phyloP scores from a whole-genome alignment of 2,797 vertebrate species.

The Megalops cyprinoides region DNA sequence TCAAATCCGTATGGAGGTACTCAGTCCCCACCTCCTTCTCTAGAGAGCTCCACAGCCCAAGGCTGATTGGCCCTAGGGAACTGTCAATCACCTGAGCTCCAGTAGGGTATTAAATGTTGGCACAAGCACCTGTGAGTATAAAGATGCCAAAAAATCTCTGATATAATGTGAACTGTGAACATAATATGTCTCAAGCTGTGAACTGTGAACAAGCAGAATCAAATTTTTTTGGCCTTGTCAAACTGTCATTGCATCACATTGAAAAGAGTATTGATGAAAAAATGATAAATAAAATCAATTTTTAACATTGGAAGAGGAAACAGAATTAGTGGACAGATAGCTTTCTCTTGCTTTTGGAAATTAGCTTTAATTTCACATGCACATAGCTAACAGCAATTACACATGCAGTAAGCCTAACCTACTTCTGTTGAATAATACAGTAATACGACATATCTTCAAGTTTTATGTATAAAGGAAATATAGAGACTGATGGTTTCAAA shows the following conservation, averaged over 20 bases:
- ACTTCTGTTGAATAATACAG: background rate
- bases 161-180: background rate
- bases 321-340: background rate
- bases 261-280: background rate
- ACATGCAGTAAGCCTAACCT: background rate
- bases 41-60: background rate
- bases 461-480: background rate
- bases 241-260: background rate
- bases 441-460: background rate
- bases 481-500: too few species aligned
- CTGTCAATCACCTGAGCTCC: background rate
- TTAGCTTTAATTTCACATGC: background rate
- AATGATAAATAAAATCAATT: background rate
- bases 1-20: background rate
- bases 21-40: background rate
- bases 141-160: background rate
- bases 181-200: too few species aligned
- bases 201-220: background rate
- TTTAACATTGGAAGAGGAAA: background rate
- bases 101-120: background rate
- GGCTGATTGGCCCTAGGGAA: background rate
- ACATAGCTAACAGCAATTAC: background rate
- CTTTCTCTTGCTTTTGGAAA: too few species aligned
- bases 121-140: background rate
- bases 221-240: background rate